Conservation (phyloP, 2,888 invertebrate genomes). For the Ametastegia equiseti region DNA sequence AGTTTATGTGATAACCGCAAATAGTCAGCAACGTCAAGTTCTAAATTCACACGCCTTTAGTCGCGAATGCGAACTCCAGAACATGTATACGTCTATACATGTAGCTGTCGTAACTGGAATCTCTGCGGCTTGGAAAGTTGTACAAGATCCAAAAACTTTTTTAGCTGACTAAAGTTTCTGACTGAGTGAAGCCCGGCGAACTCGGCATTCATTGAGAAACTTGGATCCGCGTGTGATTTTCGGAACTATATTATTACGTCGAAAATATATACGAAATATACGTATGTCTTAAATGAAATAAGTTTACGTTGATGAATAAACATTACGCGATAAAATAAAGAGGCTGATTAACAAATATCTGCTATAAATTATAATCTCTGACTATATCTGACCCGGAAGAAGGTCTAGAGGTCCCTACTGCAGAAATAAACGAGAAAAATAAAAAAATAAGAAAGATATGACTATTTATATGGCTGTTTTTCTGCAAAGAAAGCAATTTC, state of each 20-base stretch:
- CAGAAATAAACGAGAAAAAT: background rate
- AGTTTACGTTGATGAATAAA: background rate
- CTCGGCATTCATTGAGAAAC: background rate
- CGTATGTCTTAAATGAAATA: background rate
- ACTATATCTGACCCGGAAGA: background rate
- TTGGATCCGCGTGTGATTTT: background rate
- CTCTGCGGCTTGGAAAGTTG: background rate
- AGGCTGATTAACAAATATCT: background rate
- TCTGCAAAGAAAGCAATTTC: background rate
- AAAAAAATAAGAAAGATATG: too few species aligned
- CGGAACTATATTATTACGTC: background rate
- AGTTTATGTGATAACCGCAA: background rate
- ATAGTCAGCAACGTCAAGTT: background rate
- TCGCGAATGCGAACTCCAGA: background rate
- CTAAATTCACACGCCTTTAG: background rate
- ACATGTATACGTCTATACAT: background rate
- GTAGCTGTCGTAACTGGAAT: background rate
- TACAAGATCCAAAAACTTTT: constrained; percentile 6
- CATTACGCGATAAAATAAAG: background rate
- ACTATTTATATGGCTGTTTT: background rate
- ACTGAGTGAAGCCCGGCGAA: background rate
- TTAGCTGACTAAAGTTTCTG: background rate
- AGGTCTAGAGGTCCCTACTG: background rate
- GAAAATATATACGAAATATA: background rate
- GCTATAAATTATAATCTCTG: background rate